phyloP scores from a whole-genome alignment of 2,113 vertebrate species.

The Labeo rohita region DNA sequence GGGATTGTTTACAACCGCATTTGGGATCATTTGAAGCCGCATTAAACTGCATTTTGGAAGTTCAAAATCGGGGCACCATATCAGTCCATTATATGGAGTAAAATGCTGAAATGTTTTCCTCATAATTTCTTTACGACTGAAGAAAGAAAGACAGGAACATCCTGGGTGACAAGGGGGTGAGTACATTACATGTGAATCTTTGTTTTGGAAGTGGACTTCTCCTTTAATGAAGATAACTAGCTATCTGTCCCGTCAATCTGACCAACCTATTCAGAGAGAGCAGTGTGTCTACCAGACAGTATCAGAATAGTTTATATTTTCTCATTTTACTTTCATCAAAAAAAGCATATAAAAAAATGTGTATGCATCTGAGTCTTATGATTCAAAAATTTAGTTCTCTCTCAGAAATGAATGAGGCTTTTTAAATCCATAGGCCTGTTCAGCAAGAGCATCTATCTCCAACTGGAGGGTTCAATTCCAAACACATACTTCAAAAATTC shows the following conservation, averaged over 20 bases:
- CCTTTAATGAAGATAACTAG: too few relatives aligned
- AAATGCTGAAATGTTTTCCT: too few relatives aligned
- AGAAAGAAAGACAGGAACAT: too few relatives aligned
- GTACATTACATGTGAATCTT: too few relatives aligned
- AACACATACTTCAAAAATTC: background rate
- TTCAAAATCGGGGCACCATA: too few relatives aligned
- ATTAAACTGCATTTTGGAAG: too few relatives aligned
- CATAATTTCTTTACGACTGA: too few relatives aligned
- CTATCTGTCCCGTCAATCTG: background rate
- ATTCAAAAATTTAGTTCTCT: conserved; percentile 20
- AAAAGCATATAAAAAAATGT: conserved; percentile 18
- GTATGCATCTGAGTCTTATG: conserved; percentile 45
- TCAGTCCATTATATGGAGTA: too few relatives aligned
- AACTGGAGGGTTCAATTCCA: background rate
- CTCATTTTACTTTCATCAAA: conserved; percentile 40
- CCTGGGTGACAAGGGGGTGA: too few relatives aligned
- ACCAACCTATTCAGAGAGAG: background rate
- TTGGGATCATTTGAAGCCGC: too few relatives aligned
- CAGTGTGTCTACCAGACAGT: conserved; percentile 25
- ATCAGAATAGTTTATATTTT: conserved; percentile 10
- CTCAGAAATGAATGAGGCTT: conserved; percentile 19
- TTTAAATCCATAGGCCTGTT: conserved; percentile 16
- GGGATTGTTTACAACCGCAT: too few relatives aligned
- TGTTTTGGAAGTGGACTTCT: too few relatives aligned
- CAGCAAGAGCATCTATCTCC: background rate